phyloP scores from a whole-genome alignment of 2,888 invertebrate genomes.

The Trissolcus brochymenae region DNA sequence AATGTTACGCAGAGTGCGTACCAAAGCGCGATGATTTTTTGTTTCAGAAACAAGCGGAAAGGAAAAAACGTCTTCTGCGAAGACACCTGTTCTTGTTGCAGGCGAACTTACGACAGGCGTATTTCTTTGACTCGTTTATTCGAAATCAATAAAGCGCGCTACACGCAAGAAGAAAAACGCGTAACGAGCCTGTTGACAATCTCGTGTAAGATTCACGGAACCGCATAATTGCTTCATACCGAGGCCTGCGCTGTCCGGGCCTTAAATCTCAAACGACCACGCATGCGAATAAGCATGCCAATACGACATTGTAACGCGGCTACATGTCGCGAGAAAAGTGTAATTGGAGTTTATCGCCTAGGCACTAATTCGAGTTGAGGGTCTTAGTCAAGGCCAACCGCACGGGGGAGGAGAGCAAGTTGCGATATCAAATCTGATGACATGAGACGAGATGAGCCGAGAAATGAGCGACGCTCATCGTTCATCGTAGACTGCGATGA shows the following conservation, averaged over 20 bases:
- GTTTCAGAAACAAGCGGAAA: background rate
- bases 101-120: constrained; percentile 18
- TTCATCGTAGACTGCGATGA: constrained; percentile 24
- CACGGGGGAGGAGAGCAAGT: constrained; percentile 9
- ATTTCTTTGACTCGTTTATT: constrained; percentile 53
- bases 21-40: constrained; percentile 1
- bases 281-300: constrained; percentile 48
- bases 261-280: constrained; percentile 63
- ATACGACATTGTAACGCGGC: constrained; percentile 35
- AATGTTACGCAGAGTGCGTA: background rate
- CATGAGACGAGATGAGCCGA: constrained; percentile 27
- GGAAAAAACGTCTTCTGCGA: constrained; percentile 21
- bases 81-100: constrained; percentile 31
- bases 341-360: constrained; percentile 56
- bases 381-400: constrained; percentile 43
- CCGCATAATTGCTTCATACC: constrained; percentile 70
- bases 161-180: constrained; percentile 31
- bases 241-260: constrained; percentile 54
- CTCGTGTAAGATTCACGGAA: constrained; percentile 66
- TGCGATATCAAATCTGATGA: constrained; percentile 7
- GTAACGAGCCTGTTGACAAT: constrained; percentile 69
- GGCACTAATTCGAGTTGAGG: constrained; percentile 39
- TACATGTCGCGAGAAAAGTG: constrained; percentile 48
- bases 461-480: constrained; percentile 34
- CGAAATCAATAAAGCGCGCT: constrained; percentile 49